These are phyloP conservation scores for Paracentrotus lividus DNA, from an alignment of 53 echinoderm and acorn worm species.

Conservation along the genomic window DNA sequence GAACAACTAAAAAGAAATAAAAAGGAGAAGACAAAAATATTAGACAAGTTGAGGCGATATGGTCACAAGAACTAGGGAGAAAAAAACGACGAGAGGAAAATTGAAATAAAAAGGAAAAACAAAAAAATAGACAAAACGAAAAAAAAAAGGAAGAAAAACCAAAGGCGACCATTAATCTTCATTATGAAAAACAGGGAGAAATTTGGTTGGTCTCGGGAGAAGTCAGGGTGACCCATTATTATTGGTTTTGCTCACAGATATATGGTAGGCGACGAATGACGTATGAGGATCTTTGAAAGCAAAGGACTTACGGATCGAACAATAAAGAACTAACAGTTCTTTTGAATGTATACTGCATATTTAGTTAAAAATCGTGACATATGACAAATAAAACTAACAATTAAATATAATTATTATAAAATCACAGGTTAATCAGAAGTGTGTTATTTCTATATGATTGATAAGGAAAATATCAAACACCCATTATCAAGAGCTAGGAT, in stretches of 20 bases:
- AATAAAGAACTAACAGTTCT: too few relatives aligned
- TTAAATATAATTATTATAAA: background rate
- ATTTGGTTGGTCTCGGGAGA: background rate
- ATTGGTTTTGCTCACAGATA: background rate
- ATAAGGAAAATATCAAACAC: too few relatives aligned
- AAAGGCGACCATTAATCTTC: conserved; percentile 39
- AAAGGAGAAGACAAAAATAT: too few relatives aligned
- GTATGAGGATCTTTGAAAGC: background rate
- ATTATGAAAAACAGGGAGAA: conserved; percentile 47
- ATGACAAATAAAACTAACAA: background rate
- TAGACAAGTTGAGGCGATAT: conserved; percentile 41
- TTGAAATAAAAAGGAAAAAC: background rate
- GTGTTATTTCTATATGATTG: background rate
- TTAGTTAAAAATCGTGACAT: background rate
- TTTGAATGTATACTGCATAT: background rate
- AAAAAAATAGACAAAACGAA: too few relatives aligned
- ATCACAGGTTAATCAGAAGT: background rate
- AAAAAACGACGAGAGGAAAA: conserved; percentile 7
- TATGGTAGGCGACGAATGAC: background rate
- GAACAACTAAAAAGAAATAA: conserved; percentile 65
- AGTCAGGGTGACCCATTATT: background rate
- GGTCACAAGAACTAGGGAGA: background rate
- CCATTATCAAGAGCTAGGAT: too few relatives aligned
- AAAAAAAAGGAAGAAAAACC: too few relatives aligned
- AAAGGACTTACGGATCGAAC: background rate